Conservation (phyloP, 1,140 invertebrate genomes). For the Eurosta solidaginis region DNA sequence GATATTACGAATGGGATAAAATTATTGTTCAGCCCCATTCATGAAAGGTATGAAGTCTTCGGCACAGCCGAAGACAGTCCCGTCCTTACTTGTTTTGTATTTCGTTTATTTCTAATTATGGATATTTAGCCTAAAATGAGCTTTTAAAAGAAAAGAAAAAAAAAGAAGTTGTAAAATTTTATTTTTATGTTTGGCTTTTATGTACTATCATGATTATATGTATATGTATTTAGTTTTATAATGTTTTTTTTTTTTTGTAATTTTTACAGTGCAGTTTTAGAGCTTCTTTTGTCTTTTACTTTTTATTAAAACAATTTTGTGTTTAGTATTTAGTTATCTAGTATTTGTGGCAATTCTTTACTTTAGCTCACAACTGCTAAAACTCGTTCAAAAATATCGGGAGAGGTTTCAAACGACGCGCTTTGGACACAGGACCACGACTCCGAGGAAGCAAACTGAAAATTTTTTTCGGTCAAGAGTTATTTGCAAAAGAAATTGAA, state of each 20-base stretch:
- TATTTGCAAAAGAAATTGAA: no score
- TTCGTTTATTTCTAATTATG: constrained; percentile 18
- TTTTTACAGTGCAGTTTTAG: not conserved
- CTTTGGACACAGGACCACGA: no score
- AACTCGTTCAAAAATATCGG: no score
- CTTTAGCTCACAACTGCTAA: no score
- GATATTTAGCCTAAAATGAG: constrained; percentile 7
- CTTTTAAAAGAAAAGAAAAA: not conserved
- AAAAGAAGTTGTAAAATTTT: not conserved
- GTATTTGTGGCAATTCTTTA: not conserved
- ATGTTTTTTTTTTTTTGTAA: not conserved
- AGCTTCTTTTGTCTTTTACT: not conserved
- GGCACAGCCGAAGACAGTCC: no score
- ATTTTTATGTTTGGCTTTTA: not conserved
- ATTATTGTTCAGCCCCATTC: no score
- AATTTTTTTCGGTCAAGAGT: no score
- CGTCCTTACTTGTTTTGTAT: no score
- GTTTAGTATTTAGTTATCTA: constrained; percentile 22
- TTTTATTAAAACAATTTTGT: not conserved
- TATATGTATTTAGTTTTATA: not conserved
- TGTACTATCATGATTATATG: constrained; percentile 2
- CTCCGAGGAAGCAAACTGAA: no score
- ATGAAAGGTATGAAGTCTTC: no score
- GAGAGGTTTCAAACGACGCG: no score
- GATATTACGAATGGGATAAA: no score